Percentiles rank a stretch among this genome's conserved stretches.
Evolutionary conservation across 2,797 vertebrate species (phyloP).

Genomic region (Arnoldichthys spilopterus): DNA sequence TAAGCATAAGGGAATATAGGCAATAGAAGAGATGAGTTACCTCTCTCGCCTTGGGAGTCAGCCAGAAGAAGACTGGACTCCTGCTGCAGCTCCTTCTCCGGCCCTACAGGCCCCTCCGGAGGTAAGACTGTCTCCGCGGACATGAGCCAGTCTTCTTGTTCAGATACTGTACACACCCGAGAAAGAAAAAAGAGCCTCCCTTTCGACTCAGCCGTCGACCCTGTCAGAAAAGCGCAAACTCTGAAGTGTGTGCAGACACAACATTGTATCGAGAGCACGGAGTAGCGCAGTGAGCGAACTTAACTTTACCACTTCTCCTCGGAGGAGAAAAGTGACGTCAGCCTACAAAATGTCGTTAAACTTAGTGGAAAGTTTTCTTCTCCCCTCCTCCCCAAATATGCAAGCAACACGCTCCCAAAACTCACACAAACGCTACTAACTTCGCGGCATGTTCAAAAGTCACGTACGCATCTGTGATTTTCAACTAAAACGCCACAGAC

Average conservation of each 20-base stretch:
- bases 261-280: background rate
- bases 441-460: background rate
- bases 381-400: conserved; percentile 8
- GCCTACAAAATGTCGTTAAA: conserved; percentile 59
- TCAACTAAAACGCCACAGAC: conserved; percentile 1
- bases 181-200: conserved; percentile 47
- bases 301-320: conserved; percentile 9
- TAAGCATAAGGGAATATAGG: background rate
- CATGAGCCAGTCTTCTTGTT: conserved; percentile 86
- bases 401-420: background rate
- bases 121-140: conserved; percentile 86
- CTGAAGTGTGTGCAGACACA: background rate
- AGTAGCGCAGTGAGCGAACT: background rate
- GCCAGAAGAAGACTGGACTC: conserved; percentile 72
- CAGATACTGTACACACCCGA: conserved; percentile 60
- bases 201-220: conserved; percentile 65
- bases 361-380: conserved; percentile 70
- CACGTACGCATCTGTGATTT: background rate
- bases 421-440: background rate
- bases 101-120: conserved; percentile 86
- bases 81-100: conserved; percentile 74
- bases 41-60: conserved; percentile 69
- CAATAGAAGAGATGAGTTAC: too few species aligned
- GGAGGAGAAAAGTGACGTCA: conserved; percentile 70
- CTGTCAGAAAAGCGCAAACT: conserved; percentile 51